Percentiles rank a stretch among this genome's conserved stretches.
phyloP scores from a whole-genome alignment of 2,113 vertebrate genomes.

The Rhegmatorhina hoffmannsi region DNA sequence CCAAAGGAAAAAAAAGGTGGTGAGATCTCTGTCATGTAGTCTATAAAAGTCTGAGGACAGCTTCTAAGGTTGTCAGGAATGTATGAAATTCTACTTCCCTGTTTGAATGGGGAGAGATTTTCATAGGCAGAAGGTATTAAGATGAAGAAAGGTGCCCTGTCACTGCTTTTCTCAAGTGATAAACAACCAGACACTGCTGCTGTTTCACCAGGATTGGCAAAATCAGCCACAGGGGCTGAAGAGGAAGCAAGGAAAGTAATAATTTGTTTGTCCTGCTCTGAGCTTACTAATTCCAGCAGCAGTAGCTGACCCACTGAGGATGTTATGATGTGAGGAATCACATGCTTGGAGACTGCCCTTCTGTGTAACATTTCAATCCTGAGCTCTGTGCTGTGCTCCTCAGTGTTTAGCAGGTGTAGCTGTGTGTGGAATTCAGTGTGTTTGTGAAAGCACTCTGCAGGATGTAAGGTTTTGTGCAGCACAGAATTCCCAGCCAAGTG shows the following conservation, averaged over 20 bases:
- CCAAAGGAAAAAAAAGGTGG: neutral
- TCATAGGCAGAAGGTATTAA: neutral
- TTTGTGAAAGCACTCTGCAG: neutral
- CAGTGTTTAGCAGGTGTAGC: neutral
- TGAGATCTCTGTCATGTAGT: neutral
- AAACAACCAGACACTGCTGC: neutral
- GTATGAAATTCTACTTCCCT: neutral
- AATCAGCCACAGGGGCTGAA: neutral
- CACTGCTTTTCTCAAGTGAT: neutral
- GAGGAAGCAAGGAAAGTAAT: neutral
- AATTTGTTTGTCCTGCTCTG: neutral
- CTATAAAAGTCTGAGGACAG: neutral
- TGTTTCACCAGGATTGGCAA: neutral
- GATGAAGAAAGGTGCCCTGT: neutral
- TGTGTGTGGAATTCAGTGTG: neutral
- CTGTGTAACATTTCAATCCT: neutral
- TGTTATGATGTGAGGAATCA: neutral
- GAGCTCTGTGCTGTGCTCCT: neutral
- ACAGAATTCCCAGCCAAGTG: neutral
- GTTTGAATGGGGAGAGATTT: neutral
- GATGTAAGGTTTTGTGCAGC: neutral
- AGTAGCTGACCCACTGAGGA: neutral
- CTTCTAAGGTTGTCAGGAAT: neutral
- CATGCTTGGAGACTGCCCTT: neutral
- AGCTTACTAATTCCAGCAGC: neutral